Base-by-base conservation (phyloP, 2,888 invertebrate genomes). In the Drosophila flavopinicola region DNA sequence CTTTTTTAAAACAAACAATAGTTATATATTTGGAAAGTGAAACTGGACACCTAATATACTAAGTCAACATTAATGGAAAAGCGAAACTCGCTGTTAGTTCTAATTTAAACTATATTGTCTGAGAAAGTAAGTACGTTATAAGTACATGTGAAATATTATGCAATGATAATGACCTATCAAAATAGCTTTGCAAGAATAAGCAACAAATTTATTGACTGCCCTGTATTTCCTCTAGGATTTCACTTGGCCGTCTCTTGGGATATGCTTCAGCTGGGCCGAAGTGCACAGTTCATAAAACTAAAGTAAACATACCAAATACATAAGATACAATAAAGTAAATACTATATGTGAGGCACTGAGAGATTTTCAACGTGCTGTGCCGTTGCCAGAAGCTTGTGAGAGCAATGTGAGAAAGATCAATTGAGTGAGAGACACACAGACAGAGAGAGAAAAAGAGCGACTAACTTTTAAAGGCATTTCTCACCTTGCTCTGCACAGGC, bases 211-310 rank as follows among this genome's bases (percentile, higher is more conserved):
- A 1, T 32, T 15, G 0, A 33, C 13, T 7, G 13, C 5, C 0
- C n/a, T 13, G 35, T 33, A 33, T 30, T 39, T 48, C 44, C 72
- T 61, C 71, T 41, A 47, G 49, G 17, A 9, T 32, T 41, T 9
- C 1, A 25, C 7, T 39, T 32, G 32, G 23, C 49, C 27, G 27
- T 48, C 45, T 13, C 52, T 29, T n/a, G 15, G 7, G 0, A 41
- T 32, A 24, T 35, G 13, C 78, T 77, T 77, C 78, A 38, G 78
- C 72, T 29, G 10, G 25, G 77, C 78, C 84, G 77, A 79, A 79
- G 77, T n/a, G 48, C 20, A 64, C 53, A 63, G n/a, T 65, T 30
- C 4, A 66, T 75, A 53, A 58, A 73, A 60, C 75, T 80, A 85
- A 49, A 66, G 45, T 75, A 78, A 69, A 51, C 13, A 58, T 64